Percentiles rank a stretch among this genome's conserved stretches.
phyloP scores from a whole-genome alignment of 2,888 invertebrate genomes.

The Panopea generosa region DNA sequence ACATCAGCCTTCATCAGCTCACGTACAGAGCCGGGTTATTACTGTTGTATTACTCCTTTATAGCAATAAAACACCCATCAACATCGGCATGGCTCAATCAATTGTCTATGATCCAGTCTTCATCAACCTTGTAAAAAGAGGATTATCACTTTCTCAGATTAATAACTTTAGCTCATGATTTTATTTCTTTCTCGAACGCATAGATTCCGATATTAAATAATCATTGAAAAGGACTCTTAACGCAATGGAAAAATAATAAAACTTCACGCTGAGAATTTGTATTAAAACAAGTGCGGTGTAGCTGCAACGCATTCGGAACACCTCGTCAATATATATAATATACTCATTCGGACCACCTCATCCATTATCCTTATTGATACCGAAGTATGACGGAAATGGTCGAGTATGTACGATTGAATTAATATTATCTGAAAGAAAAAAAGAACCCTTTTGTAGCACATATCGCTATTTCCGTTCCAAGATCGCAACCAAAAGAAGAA shows the following conservation, averaged over 20 bases:
- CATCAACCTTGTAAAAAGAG: not conserved
- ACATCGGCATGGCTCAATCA: not conserved
- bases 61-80: not conserved
- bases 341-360: no score
- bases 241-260: not conserved
- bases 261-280: no score
- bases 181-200: conserved; percentile 15
- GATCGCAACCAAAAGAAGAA: no score
- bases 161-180: conserved; percentile 42
- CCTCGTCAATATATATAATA: no score
- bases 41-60: conserved; percentile 1
- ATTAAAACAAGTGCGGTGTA: no score
- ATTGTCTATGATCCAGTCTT: conserved; percentile 13
- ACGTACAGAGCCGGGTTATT: not conserved
- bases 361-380: no score
- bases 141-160: conserved; percentile 44
- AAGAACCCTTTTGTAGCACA: no score
- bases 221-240: not conserved
- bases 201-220: conserved; percentile 2
- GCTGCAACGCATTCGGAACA: no score
- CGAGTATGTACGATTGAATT: no score
- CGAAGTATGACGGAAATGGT: no score
- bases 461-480: no score
- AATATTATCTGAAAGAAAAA: no score
- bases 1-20: conserved; percentile 25